These are phyloP conservation scores for Cricetomys ansorgei DNA, from an alignment of 2,113 vertebrate genomes.

Conservation along the genomic window DNA sequence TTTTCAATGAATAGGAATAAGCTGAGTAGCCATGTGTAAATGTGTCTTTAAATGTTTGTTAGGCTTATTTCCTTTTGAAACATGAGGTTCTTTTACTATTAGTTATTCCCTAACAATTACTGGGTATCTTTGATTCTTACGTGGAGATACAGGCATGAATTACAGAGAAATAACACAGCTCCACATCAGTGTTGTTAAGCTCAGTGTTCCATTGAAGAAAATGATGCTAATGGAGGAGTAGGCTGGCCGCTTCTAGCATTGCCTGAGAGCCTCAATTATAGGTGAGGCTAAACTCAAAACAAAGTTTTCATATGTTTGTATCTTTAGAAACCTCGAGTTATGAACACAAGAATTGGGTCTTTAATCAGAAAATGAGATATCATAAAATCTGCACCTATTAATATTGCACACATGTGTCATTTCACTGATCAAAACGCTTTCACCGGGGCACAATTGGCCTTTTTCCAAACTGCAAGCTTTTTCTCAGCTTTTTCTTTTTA, in stretches of 20 bases:
- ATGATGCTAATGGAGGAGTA: constrained; percentile 72
- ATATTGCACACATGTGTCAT: constrained; percentile 94
- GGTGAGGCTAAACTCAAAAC: constrained; percentile 72
- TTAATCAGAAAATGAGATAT: constrained; percentile 85
- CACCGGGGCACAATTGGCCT: constrained; percentile 86
- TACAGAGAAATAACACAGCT: constrained; percentile 67
- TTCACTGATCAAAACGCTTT: constrained; percentile 89
- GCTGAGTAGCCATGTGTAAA: constrained; percentile 50
- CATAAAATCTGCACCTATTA: constrained; percentile 90
- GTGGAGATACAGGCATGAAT: constrained; percentile 67
- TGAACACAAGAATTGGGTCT: constrained; percentile 82
- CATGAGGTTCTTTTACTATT: constrained; percentile 50
- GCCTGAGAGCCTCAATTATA: constrained; percentile 79
- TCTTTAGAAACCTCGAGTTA: constrained; percentile 77
- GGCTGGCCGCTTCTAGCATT: constrained; percentile 57
- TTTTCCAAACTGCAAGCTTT: constrained; percentile 90
- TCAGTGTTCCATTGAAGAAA: constrained; percentile 77
- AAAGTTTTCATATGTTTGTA: constrained; percentile 79
- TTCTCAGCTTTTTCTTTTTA: constrained; percentile 89
- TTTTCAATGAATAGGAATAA: constrained; percentile 83
- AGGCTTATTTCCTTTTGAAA: constrained; percentile 62
- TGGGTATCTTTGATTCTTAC: constrained; percentile 58
- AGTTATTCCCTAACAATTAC: constrained; percentile 65
- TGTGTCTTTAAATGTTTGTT: constrained; percentile 68
- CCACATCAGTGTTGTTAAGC: constrained; percentile 70